Evolutionary conservation across 2,888 invertebrate genomes (phyloP).

Genomic region (Caradrina clavipalpis): DNA sequence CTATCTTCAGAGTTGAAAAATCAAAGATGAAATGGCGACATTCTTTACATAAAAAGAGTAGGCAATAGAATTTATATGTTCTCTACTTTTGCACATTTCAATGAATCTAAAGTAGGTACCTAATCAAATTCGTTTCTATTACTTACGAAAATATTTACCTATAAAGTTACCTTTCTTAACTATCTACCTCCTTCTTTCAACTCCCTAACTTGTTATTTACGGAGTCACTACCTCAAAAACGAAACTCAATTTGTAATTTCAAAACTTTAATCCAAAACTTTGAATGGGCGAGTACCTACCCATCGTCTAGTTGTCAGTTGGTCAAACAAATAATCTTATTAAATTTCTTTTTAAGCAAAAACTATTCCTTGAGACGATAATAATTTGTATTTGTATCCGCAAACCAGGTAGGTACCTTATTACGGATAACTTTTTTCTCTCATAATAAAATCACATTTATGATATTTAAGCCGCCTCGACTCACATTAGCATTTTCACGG

Average conservation of each 20-base stretch:
- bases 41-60: too few relatives aligned
- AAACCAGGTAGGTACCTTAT: slow-evolving; percentile 22
- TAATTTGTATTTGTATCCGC: slow-evolving; percentile 18
- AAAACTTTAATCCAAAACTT: slow-evolving; percentile 39
- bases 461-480: slow-evolving; percentile 64
- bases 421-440: slow-evolving; percentile 45
- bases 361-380: slow-evolving; percentile 3
- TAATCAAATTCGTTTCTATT: slow-evolving; percentile 5
- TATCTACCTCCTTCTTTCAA: slow-evolving; percentile 10
- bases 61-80: neutral
- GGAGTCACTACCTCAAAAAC: slow-evolving; percentile 5
- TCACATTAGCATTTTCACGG: slow-evolving; percentile 80
- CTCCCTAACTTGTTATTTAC: slow-evolving; percentile 18
- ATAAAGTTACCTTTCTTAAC: slow-evolving; percentile 6
- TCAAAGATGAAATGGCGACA: too few relatives aligned
- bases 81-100: neutral
- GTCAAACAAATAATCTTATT: slow-evolving; percentile 35
- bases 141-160: neutral
- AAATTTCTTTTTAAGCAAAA: slow-evolving; percentile 14
- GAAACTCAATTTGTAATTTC: slow-evolving; percentile 41
- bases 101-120: neutral
- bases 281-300: slow-evolving; percentile 6
- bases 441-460: slow-evolving; percentile 49
- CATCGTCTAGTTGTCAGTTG: slow-evolving; percentile 4
- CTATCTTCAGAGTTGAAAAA: too few relatives aligned